These are phyloP conservation scores for Pogoniulus pusillus DNA, from an alignment of 2,797 vertebrate genomes.

Conservation along the genomic window DNA sequence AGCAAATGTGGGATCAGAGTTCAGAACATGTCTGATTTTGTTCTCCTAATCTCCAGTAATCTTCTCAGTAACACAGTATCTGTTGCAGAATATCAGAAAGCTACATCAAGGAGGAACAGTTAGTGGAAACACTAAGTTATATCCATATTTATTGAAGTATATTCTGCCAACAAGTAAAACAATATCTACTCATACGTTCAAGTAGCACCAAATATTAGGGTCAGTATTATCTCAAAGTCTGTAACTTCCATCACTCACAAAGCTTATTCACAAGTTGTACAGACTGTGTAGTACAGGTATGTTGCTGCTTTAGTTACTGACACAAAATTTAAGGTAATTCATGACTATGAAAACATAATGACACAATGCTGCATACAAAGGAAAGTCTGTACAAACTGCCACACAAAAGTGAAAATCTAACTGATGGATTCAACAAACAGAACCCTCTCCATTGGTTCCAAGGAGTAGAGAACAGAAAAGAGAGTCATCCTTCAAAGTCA, in stretches of 20 bases:
- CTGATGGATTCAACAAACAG: neutral
- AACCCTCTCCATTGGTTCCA: neutral
- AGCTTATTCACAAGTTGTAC: neutral
- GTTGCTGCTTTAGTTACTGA: neutral
- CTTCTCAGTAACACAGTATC: slow-evolving; percentile 62
- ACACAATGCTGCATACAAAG: neutral
- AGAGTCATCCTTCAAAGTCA: neutral
- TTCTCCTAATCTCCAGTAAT: slow-evolving; percentile 61
- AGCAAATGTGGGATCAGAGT: slow-evolving; percentile 27
- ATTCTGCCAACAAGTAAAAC: neutral
- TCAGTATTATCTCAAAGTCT: neutral
- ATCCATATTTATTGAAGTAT: neutral
- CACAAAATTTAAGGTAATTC: neutral
- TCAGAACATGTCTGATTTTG: slow-evolving; percentile 52
- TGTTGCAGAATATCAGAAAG: slow-evolving; percentile 9
- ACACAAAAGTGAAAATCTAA: neutral
- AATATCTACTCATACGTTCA: neutral
- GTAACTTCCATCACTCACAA: neutral
- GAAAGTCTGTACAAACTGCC: neutral
- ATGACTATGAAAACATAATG: neutral
- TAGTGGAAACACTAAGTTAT: neutral
- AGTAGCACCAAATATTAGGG: neutral
- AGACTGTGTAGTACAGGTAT: neutral
- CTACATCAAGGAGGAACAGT: neutral
- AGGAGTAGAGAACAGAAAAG: neutral